phyloP scores from a whole-genome alignment of 2,888 invertebrate species.

The Orthosia gracilis region DNA sequence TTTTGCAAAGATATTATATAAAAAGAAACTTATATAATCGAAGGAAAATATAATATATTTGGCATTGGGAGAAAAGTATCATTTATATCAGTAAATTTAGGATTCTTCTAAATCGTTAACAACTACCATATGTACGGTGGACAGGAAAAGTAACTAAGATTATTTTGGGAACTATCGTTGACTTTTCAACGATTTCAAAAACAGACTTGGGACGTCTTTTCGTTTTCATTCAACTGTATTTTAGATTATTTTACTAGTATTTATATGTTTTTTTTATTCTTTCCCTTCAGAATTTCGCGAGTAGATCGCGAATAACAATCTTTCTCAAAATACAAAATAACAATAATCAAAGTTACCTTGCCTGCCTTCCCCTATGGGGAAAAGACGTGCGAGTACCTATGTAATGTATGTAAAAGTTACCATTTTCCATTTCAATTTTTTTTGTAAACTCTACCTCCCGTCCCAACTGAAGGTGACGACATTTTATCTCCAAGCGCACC shows the following conservation, averaged over 20 bases:
- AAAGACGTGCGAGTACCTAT: too few relatives aligned
- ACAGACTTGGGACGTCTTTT: too few relatives aligned
- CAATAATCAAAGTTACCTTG: not conserved
- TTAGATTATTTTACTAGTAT: too few relatives aligned
- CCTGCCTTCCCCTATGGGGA: too few relatives aligned
- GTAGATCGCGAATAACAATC: not conserved
- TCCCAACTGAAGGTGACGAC: slow-evolving; percentile 27
- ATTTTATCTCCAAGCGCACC: slow-evolving; percentile 58
- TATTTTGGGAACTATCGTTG: not conserved
- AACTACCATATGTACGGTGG: not conserved
- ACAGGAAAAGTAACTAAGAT: not conserved
- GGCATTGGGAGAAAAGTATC: slow-evolving; percentile 8
- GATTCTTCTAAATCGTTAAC: slow-evolving; percentile 26
- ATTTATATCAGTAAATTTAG: slow-evolving; percentile 11
- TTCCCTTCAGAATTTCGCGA: not conserved
- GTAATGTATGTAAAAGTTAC: not conserved
- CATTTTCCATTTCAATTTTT: slow-evolving; percentile 1
- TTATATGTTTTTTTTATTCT: not conserved
- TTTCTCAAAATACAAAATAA: slow-evolving; percentile 3
- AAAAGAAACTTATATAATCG: slow-evolving; percentile 34
- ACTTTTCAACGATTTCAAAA: too few relatives aligned
- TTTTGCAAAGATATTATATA: slow-evolving; percentile 38
- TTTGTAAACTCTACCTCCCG: not conserved
- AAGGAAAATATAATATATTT: slow-evolving; percentile 38
- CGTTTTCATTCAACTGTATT: too few relatives aligned